These are phyloP conservation scores for Ostrea edulis DNA, from an alignment of 1,140 invertebrate genomes.

Conservation along the genomic window DNA sequence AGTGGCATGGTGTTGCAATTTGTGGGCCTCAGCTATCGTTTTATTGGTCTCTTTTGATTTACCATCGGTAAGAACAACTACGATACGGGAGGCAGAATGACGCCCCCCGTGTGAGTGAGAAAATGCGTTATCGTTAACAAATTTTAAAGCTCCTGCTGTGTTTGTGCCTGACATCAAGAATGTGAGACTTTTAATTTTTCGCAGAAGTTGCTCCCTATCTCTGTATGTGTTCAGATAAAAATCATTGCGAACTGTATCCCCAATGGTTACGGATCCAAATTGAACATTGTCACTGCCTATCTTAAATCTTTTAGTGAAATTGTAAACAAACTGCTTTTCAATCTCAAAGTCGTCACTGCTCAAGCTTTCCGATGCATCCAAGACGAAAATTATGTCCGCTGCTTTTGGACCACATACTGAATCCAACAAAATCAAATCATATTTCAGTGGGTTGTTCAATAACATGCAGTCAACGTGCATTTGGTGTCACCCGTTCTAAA, in stretches of 20 bases:
- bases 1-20: background rate
- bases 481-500: too few species aligned
- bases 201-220: constrained; percentile 20
- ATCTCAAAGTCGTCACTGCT: constrained; percentile 46
- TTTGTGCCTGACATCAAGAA: constrained; percentile 45
- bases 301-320: constrained; percentile 49
- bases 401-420: constrained; percentile 51
- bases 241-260: constrained; percentile 16
- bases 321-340: constrained; percentile 53
- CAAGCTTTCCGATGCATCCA: constrained; percentile 56
- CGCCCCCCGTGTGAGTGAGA: constrained; percentile 40
- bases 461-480: background rate
- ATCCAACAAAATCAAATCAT: background rate
- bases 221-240: constrained; percentile 43
- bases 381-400: constrained; percentile 64
- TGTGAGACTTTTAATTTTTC: constrained; percentile 41
- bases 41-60: constrained; percentile 37
- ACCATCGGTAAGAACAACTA: constrained; percentile 53
- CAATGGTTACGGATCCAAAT: constrained; percentile 51
- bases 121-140: constrained; percentile 45
- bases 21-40: constrained; percentile 4
- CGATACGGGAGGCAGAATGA: constrained; percentile 39
- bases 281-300: constrained; percentile 51
- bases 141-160: constrained; percentile 42
- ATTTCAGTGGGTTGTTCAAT: background rate